A percentile compares a stretch with the other conserved stretches of the same genome.
phyloP scores from a whole-genome alignment of 2,113 vertebrate genomes.

The Nothocercus julius region DNA sequence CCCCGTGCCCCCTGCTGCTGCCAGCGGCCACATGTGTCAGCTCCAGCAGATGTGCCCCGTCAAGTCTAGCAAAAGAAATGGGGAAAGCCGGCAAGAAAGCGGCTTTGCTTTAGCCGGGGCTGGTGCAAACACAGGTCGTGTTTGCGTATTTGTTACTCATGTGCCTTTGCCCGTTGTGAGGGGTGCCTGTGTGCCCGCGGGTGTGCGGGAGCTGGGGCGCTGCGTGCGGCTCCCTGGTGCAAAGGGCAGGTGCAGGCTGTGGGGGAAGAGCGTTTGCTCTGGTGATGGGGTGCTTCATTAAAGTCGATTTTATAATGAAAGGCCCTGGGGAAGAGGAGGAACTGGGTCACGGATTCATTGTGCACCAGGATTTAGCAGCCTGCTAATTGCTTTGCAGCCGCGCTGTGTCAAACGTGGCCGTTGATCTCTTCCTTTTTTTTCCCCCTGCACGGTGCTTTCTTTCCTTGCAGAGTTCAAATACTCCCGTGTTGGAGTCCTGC shows the following conservation, averaged over 20 bases:
- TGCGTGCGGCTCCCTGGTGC: neutral
- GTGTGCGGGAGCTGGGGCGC: neutral
- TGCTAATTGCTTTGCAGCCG: constrained; percentile 69
- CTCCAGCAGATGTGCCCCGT: constrained; percentile 13
- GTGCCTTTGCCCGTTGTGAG: neutral
- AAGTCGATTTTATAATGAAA: constrained; percentile 66
- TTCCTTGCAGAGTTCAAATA: constrained; percentile 10
- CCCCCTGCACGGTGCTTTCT: neutral
- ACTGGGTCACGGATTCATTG: constrained; percentile 67
- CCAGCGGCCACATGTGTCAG: constrained; percentile 33
- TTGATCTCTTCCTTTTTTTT: neutral
- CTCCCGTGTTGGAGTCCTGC: neutral
- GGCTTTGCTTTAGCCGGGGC: neutral
- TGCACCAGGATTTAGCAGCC: constrained; percentile 34
- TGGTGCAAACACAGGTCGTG: neutral
- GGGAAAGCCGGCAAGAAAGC: neutral
- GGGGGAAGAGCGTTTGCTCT: neutral
- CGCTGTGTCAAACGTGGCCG: constrained; percentile 1
- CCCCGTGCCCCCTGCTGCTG: neutral
- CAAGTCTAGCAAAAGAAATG: neutral
- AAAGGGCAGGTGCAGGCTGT: constrained; percentile 57
- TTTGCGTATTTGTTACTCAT: neutral
- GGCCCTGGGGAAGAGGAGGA: constrained; percentile 44
- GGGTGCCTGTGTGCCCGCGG: rapidly evolving
- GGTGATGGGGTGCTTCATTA: constrained; percentile 59